Evolutionary conservation across 2,888 invertebrate genomes (phyloP), one percentile per base, ranked within the genome.

Genomic region (Hydraecia micacea): DNA sequence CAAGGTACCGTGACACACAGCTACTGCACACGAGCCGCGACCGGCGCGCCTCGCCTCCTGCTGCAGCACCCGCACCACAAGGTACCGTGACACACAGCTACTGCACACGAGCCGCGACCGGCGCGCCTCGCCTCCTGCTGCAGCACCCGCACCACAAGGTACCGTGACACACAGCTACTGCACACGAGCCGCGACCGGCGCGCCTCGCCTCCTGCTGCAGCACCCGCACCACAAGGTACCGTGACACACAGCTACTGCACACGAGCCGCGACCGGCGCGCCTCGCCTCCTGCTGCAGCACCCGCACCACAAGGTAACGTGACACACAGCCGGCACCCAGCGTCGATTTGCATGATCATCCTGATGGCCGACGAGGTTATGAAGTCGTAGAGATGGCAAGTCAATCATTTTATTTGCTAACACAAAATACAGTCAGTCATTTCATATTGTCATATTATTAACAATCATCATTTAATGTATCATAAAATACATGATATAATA

Each of bases 251-350:
- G 39, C 39, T 52, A 71, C 55, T 58, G 55, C 70, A 70, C 36
- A 70, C 28, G 69, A 32, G 5, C 32, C 97, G 90, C 97, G 97
- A 3, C 68, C 32, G 69, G 69, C 84, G 93, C 97, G 4, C 92
- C 97, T 3, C 97, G 97, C 83, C 94, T 66, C 68, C 73, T 58
- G 49, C 65, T 52, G 66, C 79, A 36, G 52, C 77, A 77, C 18
- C 15, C 96, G 96, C 84, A 82, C 32, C 71, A 60, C 42, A 60
- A 72, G 60, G 60, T 60, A 58, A 21, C 55, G 70, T 67, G 25
- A 66, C 66, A 67, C 46, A 67, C 68, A 39, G 68, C 68, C 18
- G 2, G 2, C 25, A 46, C 32, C 13, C 46, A 52, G 18, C 32
- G 21, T 46, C 28, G 28, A 46, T 28, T 28, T 7, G 28, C 7